phyloP scores from a whole-genome alignment of 2,797 vertebrate species.

The Gephyroberyx darwinii region DNA sequence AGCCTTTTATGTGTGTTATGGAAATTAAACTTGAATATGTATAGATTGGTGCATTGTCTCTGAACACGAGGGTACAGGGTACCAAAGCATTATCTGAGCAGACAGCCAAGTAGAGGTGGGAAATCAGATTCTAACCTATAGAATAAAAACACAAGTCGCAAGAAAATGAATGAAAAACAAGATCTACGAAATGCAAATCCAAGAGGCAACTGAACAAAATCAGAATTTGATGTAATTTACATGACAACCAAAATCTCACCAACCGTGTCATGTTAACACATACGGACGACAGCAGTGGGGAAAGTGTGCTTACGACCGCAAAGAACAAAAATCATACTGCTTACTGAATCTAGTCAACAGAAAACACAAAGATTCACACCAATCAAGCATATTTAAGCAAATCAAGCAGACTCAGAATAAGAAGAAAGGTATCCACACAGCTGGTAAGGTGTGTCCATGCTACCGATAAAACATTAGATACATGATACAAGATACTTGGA shows the following conservation, averaged over 20 bases:
- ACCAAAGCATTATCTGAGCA: not conserved
- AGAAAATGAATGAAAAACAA: not conserved
- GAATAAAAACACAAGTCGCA: not conserved
- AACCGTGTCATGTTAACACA: slow-evolving; percentile 11
- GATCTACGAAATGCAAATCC: not conserved
- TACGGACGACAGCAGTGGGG: not conserved
- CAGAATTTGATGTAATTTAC: not conserved
- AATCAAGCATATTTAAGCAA: not conserved
- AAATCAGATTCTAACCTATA: not conserved
- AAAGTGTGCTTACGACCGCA: not conserved
- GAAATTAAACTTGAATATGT: slow-evolving; percentile 29
- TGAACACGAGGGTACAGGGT: not conserved
- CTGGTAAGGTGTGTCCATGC: slow-evolving; percentile 49
- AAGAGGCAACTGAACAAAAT: not conserved
- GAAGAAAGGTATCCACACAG: slow-evolving; percentile 38
- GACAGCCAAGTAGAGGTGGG: not conserved
- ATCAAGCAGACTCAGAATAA: not conserved
- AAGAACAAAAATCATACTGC: not conserved
- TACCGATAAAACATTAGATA: slow-evolving; percentile 15
- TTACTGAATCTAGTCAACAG: too few relatives aligned
- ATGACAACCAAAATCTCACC: too few relatives aligned
- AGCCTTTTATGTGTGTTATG: slow-evolving; percentile 51
- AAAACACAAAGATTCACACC: not conserved
- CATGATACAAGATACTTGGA: slow-evolving; percentile 41
- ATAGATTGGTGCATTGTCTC: not conserved